These are phyloP conservation scores for Molossus molossus DNA, from an alignment of 2,797 vertebrate genomes.

Conservation along the genomic window DNA sequence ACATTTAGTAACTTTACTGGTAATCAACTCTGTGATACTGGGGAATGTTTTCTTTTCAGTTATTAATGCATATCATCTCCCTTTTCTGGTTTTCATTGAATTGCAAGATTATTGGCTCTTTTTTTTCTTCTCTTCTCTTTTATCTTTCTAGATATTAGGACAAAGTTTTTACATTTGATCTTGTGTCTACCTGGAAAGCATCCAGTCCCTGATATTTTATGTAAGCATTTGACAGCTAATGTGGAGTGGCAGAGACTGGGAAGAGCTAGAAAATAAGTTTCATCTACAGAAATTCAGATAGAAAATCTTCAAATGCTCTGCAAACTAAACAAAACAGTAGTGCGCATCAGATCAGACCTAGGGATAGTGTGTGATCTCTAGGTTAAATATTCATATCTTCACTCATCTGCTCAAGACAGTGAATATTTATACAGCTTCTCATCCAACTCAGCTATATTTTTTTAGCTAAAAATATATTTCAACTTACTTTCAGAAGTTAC, in stretches of 20 bases:
- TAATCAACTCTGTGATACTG: not conserved
- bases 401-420: not conserved
- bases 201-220: not conserved
- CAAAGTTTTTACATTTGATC: not conserved
- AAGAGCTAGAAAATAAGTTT: not conserved
- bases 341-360: not conserved
- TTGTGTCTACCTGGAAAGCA: not conserved
- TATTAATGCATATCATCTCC: not conserved
- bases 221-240: not conserved
- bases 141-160: not conserved
- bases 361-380: not conserved
- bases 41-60: not conserved
- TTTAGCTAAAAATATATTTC: slow-evolving; percentile 18
- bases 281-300: not conserved
- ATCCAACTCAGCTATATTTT: not conserved
- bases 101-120: not conserved
- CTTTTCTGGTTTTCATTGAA: not conserved
- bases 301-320: not conserved
- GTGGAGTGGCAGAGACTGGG: not conserved
- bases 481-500: not conserved
- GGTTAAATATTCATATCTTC: not conserved
- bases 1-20: not conserved
- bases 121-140: not conserved
- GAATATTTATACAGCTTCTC: not conserved
- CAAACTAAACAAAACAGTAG: not conserved